Percentiles rank a stretch among this genome's conserved stretches.
These are phyloP conservation scores for Drosophila busckii DNA, from an alignment of 1,140 invertebrate species.

Conservation along the genomic window DNA sequence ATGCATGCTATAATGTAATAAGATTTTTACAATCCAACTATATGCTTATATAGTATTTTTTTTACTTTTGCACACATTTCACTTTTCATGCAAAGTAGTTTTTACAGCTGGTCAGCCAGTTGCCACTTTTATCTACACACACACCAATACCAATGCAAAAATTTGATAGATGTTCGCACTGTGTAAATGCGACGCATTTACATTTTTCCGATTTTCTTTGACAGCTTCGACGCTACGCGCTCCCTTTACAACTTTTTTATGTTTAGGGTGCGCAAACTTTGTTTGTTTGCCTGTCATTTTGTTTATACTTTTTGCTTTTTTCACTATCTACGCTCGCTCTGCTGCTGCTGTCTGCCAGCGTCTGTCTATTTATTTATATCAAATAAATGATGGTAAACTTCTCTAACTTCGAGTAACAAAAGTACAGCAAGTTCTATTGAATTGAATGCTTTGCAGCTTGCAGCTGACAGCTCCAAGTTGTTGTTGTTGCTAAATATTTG, in stretches of 20 bases:
- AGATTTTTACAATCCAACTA: constrained; percentile 61
- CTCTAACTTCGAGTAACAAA: constrained; percentile 15
- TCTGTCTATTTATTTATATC: constrained; percentile 60
- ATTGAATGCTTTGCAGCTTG: constrained; percentile 46
- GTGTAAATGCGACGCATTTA: constrained; percentile 61
- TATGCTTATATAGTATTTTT: constrained; percentile 15
- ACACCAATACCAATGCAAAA: constrained; percentile 17
- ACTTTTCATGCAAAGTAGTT: constrained; percentile 26
- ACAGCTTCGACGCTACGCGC: constrained; percentile 2
- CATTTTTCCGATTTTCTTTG: constrained; percentile 47
- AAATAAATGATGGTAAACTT: constrained; percentile 52
- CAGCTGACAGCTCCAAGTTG: constrained; percentile 9
- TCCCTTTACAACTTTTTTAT: constrained; percentile 46
- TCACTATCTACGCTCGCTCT: constrained; percentile 26
- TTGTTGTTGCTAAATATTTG: constrained; percentile 21
- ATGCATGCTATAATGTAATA: constrained; percentile 44
- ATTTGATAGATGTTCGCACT: constrained; percentile 66
- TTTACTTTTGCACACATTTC: constrained; percentile 17
- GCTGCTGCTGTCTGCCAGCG: not conserved
- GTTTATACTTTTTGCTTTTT: constrained; percentile 48
- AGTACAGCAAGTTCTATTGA: constrained; percentile 50
- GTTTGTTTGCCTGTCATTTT: constrained; percentile 49
- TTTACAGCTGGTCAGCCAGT: constrained; percentile 9
- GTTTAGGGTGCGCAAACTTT: constrained; percentile 34
- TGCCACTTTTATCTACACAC: constrained; percentile 40